Evolutionary conservation across 2,888 invertebrate species (phyloP).

Genomic region (Myopa tessellatipennis): DNA sequence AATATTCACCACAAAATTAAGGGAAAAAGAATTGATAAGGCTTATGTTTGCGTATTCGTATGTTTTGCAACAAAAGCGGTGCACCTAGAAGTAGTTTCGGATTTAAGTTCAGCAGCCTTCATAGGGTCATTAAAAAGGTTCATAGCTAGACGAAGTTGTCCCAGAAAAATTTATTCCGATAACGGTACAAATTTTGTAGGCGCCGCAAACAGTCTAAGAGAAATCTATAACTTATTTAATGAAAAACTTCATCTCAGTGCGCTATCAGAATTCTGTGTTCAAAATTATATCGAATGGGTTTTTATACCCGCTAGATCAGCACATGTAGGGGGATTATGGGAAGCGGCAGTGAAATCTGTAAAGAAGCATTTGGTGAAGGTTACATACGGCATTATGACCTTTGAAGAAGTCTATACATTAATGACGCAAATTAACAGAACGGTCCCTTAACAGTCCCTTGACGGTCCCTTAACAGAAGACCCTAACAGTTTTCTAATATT

Average conservation of each 20-base stretch:
- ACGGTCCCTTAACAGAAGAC: conserved; percentile 19
- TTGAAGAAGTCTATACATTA: not conserved
- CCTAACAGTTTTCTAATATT: conserved; percentile 1
- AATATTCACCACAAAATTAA: too few species aligned
- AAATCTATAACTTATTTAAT: conserved; percentile 15
- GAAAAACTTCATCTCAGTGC: not conserved
- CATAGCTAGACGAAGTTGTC: conserved; percentile 16
- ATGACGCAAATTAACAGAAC: conserved; percentile 7
- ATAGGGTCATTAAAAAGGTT: conserved; percentile 36
- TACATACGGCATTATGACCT: not conserved
- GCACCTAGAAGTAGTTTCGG: conserved; percentile 14
- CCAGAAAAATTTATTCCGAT: conserved; percentile 28
- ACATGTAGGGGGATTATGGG: conserved; percentile 38
- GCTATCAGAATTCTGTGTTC: conserved; percentile 1
- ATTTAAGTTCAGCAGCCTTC: conserved; percentile 33
- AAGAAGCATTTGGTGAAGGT: conserved; percentile 16
- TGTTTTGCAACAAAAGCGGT: conserved; percentile 21
- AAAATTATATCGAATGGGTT: conserved; percentile 6
- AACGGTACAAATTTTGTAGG: conserved; percentile 39
- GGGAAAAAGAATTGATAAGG: too few species aligned
- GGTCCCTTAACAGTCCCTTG: too few species aligned
- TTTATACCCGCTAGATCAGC: conserved; percentile 5
- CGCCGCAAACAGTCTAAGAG: conserved; percentile 31
- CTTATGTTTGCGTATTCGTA: not conserved
- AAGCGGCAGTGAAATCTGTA: conserved; percentile 27